These are phyloP conservation scores for Antheraea assamensis DNA, from an alignment of 2,888 invertebrate genomes.

Conservation along the genomic window DNA sequence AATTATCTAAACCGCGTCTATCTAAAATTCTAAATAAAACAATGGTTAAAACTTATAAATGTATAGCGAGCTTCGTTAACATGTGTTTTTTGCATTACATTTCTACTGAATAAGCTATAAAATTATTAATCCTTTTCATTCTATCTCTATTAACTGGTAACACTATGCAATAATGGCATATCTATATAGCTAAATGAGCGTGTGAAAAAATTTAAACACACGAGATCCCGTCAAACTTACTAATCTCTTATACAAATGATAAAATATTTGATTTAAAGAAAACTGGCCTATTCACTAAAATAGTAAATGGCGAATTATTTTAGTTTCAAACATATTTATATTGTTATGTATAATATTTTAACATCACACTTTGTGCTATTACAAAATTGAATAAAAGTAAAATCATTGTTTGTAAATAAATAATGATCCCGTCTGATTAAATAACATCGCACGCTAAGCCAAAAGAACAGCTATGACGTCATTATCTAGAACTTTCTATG, in stretches of 20 bases:
- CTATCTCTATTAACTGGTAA: conserved; percentile 45
- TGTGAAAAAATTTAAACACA: not conserved
- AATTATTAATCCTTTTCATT: conserved; percentile 35
- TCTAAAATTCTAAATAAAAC: not conserved
- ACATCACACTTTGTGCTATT: not conserved
- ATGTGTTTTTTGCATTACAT: not conserved
- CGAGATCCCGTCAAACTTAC: not conserved
- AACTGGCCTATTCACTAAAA: not conserved
- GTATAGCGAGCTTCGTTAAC: conserved; percentile 22
- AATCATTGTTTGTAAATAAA: not conserved
- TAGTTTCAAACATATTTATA: not conserved
- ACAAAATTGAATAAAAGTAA: not conserved
- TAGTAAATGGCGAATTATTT: not conserved
- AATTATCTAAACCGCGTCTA: not conserved
- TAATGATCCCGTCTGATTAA: not conserved
- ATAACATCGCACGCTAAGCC: not conserved
- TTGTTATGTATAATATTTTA: not conserved
- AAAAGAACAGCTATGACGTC: not conserved
- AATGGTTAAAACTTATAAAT: conserved; percentile 4
- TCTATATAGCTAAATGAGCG: conserved; percentile 42
- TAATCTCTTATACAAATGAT: not conserved
- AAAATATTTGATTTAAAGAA: not conserved
- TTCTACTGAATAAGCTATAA: conserved; percentile 43
- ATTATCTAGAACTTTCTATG: not conserved
- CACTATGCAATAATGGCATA: conserved; percentile 42